Conservation (phyloP, 2,113 vertebrate genomes). For the Brachionichthys hirsutus region DNA sequence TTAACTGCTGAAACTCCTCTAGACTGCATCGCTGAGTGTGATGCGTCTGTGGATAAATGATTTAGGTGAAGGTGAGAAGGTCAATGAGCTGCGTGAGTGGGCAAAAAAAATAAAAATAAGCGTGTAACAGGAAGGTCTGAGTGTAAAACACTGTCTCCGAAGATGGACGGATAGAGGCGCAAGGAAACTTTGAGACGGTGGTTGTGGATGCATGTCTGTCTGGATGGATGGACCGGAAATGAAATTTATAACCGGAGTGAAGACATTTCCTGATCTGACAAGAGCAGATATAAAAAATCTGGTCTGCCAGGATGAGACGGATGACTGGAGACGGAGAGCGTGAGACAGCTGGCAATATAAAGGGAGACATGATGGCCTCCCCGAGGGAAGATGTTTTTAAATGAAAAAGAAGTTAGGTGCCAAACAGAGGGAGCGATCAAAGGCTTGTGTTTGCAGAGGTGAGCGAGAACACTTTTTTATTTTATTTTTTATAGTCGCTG, state of each 20-base stretch:
- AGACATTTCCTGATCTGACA: constrained; percentile 55
- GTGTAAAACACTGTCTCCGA: constrained; percentile 43
- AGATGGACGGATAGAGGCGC: constrained; percentile 32
- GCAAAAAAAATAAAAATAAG: constrained; percentile 3
- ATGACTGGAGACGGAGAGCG: constrained; percentile 36
- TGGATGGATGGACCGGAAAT: constrained; percentile 57
- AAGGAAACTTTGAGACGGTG: constrained; percentile 22
- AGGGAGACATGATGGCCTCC: constrained; percentile 24
- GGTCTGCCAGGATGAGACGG: constrained; percentile 43
- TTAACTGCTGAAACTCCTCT: too few relatives aligned
- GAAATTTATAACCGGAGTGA: constrained; percentile 50
- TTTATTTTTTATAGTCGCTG: neutral
- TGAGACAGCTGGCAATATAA: constrained; percentile 39
- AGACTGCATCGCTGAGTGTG: too few relatives aligned
- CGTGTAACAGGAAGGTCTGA: constrained; percentile 2
- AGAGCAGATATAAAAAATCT: constrained; percentile 52
- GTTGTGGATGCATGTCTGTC: constrained; percentile 16
- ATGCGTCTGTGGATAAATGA: neutral
- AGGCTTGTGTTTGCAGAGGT: neutral
- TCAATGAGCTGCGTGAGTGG: neutral
- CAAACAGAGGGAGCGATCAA: constrained; percentile 2
- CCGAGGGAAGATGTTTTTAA: constrained; percentile 37
- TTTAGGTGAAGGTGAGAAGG: neutral
- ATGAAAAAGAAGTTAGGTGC: constrained; percentile 35
- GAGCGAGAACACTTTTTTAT: neutral